A percentile compares a stretch with the other conserved stretches of the same genome.
These are phyloP conservation scores for Crematogaster levior DNA, from an alignment of 2,888 invertebrate species.

Conservation along the genomic window DNA sequence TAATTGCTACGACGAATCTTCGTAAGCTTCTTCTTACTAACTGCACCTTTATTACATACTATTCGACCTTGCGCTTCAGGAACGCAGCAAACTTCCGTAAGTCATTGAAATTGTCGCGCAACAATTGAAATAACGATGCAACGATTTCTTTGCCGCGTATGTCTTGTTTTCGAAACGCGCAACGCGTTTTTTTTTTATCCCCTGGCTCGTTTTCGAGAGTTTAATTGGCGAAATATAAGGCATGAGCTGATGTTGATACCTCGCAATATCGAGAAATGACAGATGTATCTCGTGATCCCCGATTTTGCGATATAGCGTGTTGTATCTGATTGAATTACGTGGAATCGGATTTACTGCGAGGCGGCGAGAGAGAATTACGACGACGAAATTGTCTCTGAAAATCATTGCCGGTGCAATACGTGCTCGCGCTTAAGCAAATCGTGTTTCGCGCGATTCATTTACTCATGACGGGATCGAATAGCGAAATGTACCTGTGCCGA, in stretches of 20 bases:
- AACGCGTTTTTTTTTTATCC: neutral
- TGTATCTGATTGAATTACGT: slow-evolving; percentile 27
- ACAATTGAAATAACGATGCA: neutral
- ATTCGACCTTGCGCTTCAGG: neutral
- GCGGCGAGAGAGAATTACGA: neutral
- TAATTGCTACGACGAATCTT: slow-evolving; percentile 27
- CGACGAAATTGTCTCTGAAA: slow-evolving; percentile 35
- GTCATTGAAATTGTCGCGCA: neutral
- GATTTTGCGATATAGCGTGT: neutral
- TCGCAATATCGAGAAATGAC: neutral
- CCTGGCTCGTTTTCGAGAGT: too few species aligned
- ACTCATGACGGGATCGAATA: neutral
- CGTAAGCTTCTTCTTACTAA: slow-evolving; percentile 1
- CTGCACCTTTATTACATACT: neutral
- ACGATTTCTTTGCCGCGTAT: neutral
- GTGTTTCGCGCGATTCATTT: slow-evolving; percentile 34
- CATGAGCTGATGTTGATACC: too few species aligned
- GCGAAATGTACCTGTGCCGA: slow-evolving; percentile 6
- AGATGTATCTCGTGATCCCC: neutral
- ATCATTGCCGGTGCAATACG: slow-evolving; percentile 18
- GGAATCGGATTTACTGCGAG: slow-evolving; percentile 5
- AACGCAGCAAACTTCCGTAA: neutral
- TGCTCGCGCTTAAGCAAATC: slow-evolving; percentile 29
- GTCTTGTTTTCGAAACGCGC: neutral
- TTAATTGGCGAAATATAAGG: neutral